Evolutionary conservation across 2,888 invertebrate genomes (phyloP).

Genomic region (Dryocosmus kuriphilus): DNA sequence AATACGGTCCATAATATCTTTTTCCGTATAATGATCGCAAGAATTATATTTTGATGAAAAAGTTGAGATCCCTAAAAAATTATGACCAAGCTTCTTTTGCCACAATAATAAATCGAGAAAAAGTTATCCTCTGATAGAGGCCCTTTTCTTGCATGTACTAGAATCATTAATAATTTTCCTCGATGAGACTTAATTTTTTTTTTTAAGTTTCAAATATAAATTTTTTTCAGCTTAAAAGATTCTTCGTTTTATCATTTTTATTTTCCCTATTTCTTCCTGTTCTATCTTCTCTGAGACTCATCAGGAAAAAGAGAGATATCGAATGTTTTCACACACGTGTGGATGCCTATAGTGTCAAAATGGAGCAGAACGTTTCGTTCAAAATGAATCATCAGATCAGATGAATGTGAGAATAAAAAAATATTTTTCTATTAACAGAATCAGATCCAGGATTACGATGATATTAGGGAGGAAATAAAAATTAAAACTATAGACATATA

Average conservation of each 20-base stretch:
- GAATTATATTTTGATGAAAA: not conserved
- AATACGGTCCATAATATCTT: not conserved
- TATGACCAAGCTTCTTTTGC: too few relatives aligned
- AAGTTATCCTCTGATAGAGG: not conserved
- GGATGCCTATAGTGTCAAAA: not conserved
- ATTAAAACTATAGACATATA: too few relatives aligned
- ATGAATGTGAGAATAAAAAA: conserved; percentile 44
- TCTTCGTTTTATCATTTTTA: too few relatives aligned
- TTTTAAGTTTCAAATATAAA: not conserved
- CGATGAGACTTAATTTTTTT: not conserved
- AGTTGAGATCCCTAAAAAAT: too few relatives aligned
- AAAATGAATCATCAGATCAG: not conserved
- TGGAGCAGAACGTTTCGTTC: not conserved
- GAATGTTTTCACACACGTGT: not conserved
- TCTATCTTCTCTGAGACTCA: not conserved
- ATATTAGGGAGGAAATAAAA: too few relatives aligned
- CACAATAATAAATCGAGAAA: not conserved
- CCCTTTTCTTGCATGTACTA: too few relatives aligned
- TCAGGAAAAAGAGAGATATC: not conserved
- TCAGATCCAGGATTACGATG: too few relatives aligned
- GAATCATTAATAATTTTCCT: not conserved
- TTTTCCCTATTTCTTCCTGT: too few relatives aligned
- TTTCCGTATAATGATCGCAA: not conserved
- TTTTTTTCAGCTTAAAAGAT: not conserved
- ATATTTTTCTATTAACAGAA: conserved; percentile 38